A percentile compares a stretch with the other conserved stretches of the same genome.
Conservation (phyloP, 2,113 vertebrate genomes). For the Microcebus griseorufus region DNA sequence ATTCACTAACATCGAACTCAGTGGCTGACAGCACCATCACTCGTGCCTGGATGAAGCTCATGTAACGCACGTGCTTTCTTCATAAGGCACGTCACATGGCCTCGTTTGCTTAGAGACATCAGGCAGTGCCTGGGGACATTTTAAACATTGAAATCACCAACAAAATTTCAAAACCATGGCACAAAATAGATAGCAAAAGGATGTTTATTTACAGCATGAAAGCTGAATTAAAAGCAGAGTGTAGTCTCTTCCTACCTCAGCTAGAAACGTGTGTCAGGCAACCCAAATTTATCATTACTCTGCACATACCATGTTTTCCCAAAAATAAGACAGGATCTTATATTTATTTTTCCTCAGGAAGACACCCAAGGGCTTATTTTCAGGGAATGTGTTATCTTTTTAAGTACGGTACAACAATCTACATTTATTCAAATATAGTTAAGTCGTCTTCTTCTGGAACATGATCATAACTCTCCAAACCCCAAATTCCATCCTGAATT, state of each 20-base stretch:
- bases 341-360: no score
- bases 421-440: no score
- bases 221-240: background rate
- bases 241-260: background rate
- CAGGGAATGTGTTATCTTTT: no score
- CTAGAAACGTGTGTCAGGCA: fast-evolving
- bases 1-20: background rate
- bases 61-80: fast-evolving
- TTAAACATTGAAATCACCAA: background rate
- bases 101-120: background rate
- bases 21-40: background rate
- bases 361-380: no score
- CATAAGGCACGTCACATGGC: background rate
- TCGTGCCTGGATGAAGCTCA: background rate
- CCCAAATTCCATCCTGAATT: no score
- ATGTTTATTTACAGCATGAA: no score
- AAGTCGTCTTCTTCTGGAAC: no score
- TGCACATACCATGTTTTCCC: no score
- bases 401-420: no score
- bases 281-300: background rate
- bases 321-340: no score
- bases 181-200: background rate
- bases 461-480: no score
- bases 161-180: background rate
- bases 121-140: background rate